Percentiles rank a stretch among this genome's conserved stretches.
Conservation (phyloP, 2,888 invertebrate genomes). For the Nephrotoma guestfalica region DNA sequence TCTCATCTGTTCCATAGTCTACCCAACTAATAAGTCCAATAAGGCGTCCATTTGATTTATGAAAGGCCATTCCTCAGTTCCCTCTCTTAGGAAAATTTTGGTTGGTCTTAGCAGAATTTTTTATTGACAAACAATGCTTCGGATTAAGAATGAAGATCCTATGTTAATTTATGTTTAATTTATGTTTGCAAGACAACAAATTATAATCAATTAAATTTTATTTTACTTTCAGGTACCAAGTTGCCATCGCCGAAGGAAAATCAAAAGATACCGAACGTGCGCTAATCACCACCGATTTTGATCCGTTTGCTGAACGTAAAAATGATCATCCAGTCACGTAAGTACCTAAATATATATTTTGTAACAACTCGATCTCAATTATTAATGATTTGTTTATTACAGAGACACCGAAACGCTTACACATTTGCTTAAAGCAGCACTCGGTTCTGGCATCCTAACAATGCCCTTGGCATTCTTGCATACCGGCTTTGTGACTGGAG, state of each 20-base stretch:
- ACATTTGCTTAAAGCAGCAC: conserved; percentile 86
- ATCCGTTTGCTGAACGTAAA: conserved; percentile 59
- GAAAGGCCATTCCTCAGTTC: too few species aligned
- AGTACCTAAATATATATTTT: conserved; percentile 30
- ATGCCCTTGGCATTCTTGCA: conserved; percentile 87
- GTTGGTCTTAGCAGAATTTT: too few species aligned
- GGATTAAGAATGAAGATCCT: too few species aligned
- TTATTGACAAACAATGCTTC: too few species aligned
- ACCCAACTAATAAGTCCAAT: too few species aligned
- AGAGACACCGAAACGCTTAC: conserved; percentile 84
- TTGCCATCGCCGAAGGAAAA: conserved; percentile 39
- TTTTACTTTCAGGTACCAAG: conserved; percentile 40
- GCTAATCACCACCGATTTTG: conserved; percentile 36
- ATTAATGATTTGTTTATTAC: background rate
- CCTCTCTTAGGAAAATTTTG: too few species aligned
- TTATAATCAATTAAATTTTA: background rate
- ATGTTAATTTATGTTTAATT: too few species aligned
- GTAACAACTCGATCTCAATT: background rate
- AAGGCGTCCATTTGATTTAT: too few species aligned
- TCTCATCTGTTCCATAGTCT: too few species aligned
- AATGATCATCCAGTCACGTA: conserved; percentile 68
- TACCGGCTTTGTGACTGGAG: conserved; percentile 72
- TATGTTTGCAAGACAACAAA: too few species aligned
- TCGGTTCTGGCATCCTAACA: conserved; percentile 90
- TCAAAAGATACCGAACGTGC: conserved; percentile 27